Conservation (phyloP, 2,113 vertebrate genomes). For the Pongo pygmaeus region DNA sequence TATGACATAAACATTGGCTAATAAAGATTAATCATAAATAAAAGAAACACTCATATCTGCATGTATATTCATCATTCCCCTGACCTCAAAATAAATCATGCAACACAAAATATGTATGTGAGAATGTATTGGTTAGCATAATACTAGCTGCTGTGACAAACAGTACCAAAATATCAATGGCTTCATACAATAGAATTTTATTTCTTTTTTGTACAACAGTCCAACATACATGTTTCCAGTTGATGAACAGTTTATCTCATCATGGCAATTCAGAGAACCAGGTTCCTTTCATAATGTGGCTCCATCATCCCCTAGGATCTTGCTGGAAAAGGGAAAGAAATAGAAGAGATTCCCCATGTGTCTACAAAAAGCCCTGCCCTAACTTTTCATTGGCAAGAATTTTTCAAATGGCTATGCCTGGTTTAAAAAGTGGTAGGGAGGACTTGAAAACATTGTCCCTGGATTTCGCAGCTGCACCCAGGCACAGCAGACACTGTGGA, state of each 20-base stretch:
- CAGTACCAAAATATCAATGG: not conserved
- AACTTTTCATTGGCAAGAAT: not conserved
- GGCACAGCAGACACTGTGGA: not conserved
- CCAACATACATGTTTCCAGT: not conserved
- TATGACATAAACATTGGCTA: slow-evolving; percentile 16
- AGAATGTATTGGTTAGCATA: not conserved
- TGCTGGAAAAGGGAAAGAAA: not conserved
- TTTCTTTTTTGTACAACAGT: not conserved
- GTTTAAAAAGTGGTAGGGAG: not conserved
- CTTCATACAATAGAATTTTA: not conserved
- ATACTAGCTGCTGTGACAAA: not conserved
- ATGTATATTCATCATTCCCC: not conserved
- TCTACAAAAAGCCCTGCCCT: not conserved
- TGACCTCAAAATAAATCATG: not conserved
- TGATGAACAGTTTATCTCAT: not conserved
- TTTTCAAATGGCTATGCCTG: not conserved
- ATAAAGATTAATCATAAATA: slow-evolving; percentile 17
- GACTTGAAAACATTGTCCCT: not conserved
- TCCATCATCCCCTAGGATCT: not conserved
- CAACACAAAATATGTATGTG: not conserved
- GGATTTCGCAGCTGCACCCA: not conserved
- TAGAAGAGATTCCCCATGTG: not conserved
- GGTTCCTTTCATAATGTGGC: not conserved
- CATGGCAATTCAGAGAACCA: not conserved
- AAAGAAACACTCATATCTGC: not conserved